Evolutionary conservation across 2,797 vertebrate genomes (phyloP).

Genomic region (Ciconia nigra): DNA sequence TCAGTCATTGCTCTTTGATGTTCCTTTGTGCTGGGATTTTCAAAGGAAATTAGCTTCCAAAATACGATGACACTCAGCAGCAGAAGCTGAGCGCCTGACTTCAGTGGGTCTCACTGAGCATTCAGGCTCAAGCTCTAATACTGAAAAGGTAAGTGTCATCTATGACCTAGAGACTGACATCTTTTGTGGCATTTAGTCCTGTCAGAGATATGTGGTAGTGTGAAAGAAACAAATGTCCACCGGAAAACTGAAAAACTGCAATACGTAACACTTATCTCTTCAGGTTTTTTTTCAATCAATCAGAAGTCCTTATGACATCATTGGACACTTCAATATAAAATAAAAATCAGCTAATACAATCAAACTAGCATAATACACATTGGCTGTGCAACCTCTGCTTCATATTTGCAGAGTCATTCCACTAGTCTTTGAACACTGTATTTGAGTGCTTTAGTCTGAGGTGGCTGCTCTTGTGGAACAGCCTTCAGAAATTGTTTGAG

Average conservation of each 20-base stretch:
- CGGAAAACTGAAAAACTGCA: neutral
- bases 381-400: neutral
- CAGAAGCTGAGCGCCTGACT: neutral
- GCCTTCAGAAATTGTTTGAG: neutral
- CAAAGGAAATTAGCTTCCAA: slow-evolving; percentile 43
- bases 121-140: neutral
- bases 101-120: neutral
- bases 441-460: neutral
- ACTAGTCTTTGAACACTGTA: neutral
- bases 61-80: neutral
- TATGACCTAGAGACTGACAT: neutral
- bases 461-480: neutral
- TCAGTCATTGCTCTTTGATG: slow-evolving; percentile 32
- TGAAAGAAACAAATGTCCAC: neutral
- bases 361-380: neutral
- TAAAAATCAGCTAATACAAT: neutral
- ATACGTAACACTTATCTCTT: neutral
- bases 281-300: neutral
- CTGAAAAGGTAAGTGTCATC: neutral
- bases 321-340: neutral
- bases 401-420: neutral
- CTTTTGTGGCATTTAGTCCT: neutral
- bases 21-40: slow-evolving; percentile 19
- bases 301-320: neutral
- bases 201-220: neutral